These are phyloP conservation scores for Cyclopterus lumpus DNA, from an alignment of 2,797 vertebrate genomes.

Conservation along the genomic window DNA sequence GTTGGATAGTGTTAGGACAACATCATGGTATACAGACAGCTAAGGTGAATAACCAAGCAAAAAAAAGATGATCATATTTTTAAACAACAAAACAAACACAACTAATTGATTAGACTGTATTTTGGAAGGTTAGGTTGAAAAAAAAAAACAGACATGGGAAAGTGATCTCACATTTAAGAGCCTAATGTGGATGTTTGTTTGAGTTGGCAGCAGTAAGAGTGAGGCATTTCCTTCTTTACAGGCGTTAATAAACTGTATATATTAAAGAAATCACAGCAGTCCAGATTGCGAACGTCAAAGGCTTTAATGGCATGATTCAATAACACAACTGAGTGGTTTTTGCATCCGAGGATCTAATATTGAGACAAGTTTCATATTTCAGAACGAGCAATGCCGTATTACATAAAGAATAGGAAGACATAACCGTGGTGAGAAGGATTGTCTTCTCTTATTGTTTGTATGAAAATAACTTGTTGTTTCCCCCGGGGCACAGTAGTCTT, in stretches of 20 bases:
- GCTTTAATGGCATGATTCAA: conserved; percentile 39
- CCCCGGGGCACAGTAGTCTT: not conserved
- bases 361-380: not conserved
- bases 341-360: not conserved
- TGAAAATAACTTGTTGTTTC: not conserved
- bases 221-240: not conserved
- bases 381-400: not conserved
- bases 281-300: not conserved
- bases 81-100: no score
- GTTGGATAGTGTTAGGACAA: not conserved
- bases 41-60: not conserved
- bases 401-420: not conserved
- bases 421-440: not conserved
- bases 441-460: not conserved
- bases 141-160: not conserved
- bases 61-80: no score
- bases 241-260: not conserved
- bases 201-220: not conserved
- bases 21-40: not conserved
- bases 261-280: not conserved
- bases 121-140: not conserved
- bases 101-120: not conserved
- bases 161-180: not conserved
- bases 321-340: conserved; percentile 3
- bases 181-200: not conserved